Conservation (phyloP, 2,888 invertebrate species). For the Stegophylla sp. region DNA sequence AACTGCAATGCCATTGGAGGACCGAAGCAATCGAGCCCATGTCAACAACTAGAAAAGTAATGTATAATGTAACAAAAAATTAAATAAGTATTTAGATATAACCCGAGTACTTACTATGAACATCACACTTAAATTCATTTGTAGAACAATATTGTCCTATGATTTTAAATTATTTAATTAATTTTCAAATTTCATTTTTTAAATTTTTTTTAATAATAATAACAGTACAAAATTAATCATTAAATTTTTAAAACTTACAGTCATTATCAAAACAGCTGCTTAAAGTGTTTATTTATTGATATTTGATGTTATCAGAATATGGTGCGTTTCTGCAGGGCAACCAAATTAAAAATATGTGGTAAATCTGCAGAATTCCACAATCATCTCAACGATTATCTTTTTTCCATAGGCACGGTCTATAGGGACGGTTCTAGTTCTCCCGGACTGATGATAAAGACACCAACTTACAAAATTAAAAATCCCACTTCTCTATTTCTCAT, state of each 20-base stretch:
- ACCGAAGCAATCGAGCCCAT: constrained; percentile 95
- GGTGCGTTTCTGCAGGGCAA: constrained; percentile 22
- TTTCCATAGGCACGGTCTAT: too few species aligned
- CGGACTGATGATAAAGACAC: too few species aligned
- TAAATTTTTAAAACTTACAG: constrained; percentile 32
- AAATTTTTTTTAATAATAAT: constrained; percentile 1
- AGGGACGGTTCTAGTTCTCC: too few species aligned
- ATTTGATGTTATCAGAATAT: constrained; percentile 23
- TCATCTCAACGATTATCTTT: too few species aligned
- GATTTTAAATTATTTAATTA: background rate
- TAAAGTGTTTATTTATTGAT: constrained; percentile 40
- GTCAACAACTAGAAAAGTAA: constrained; percentile 51
- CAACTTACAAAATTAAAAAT: too few species aligned
- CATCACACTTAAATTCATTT: constrained; percentile 44
- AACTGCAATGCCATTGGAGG: constrained; percentile 90
- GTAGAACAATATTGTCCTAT: constrained; percentile 27
- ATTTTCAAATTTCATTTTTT: constrained; percentile 15
- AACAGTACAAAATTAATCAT: constrained; percentile 41
- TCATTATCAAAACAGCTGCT: constrained; percentile 45
- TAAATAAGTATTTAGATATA: background rate
- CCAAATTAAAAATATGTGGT: background rate
- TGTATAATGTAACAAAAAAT: background rate
- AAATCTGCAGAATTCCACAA: too few species aligned
- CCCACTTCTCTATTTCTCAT: too few species aligned
- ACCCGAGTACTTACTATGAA: constrained; percentile 1